Percentiles rank a stretch among this genome's conserved stretches.
Evolutionary conservation across 2,113 vertebrate species (phyloP).

Genomic region (Trematomus loennbergii): DNA sequence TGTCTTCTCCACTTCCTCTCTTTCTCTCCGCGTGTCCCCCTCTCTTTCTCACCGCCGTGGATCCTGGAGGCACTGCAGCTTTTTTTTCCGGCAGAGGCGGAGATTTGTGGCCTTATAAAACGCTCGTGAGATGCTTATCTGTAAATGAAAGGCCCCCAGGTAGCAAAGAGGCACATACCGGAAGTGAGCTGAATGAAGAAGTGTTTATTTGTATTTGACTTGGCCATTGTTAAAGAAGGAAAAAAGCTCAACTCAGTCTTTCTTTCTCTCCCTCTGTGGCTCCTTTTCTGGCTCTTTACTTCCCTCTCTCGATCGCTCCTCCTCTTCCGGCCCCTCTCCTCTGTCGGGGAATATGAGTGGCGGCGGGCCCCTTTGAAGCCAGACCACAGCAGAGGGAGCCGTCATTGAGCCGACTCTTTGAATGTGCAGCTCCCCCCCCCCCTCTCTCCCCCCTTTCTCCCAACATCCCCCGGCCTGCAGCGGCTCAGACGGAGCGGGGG

Average conservation of each 20-base stretch:
- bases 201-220: slow-evolving; percentile 50
- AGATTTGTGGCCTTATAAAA: slow-evolving; percentile 59
- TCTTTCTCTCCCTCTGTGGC: slow-evolving; percentile 17
- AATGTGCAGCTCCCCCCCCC: slow-evolving; percentile 83
- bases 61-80: slow-evolving; percentile 42
- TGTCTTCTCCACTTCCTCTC: slow-evolving; percentile 82
- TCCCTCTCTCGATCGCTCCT: slow-evolving; percentile 11
- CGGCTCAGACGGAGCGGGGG: slow-evolving; percentile 67
- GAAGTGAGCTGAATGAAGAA: slow-evolving; percentile 45
- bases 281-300: slow-evolving; percentile 46
- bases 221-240: slow-evolving; percentile 39
- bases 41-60: neutral
- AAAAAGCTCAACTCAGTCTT: slow-evolving; percentile 11
- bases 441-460: slow-evolving; percentile 71
- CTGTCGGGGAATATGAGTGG: slow-evolving; percentile 81
- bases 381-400: slow-evolving; percentile 87
- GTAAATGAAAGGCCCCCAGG: slow-evolving; percentile 58
- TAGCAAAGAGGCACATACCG: slow-evolving; percentile 43
- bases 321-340: slow-evolving; percentile 48
- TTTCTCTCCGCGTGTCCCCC: slow-evolving; percentile 13
- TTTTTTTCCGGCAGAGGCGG: slow-evolving; percentile 20
- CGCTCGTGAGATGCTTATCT: slow-evolving; percentile 59
- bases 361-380: slow-evolving; percentile 90
- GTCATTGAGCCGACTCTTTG: slow-evolving; percentile 90
- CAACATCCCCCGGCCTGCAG: slow-evolving; percentile 59